Percentiles rank a stretch among this genome's conserved stretches.
Evolutionary conservation across 2,888 invertebrate species (phyloP).

Genomic region (Gymnoscelis rufifasciata): DNA sequence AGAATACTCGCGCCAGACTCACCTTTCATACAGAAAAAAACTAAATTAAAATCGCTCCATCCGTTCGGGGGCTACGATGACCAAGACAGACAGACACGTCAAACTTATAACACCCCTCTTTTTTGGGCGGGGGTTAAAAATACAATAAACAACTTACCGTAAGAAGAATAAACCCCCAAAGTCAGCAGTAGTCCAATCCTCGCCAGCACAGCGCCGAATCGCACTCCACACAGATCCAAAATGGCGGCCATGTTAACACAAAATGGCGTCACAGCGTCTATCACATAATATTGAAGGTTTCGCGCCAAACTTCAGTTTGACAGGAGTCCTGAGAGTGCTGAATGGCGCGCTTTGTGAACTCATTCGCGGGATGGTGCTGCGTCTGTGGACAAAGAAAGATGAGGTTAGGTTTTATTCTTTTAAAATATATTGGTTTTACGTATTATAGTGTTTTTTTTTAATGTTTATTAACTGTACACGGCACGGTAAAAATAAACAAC

Average conservation of each 20-base stretch:
- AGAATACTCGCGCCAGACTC: no score
- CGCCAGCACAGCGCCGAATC: conserved; percentile 45
- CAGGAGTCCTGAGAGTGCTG: conserved; percentile 35
- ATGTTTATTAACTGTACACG: no score
- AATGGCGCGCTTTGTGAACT: conserved; percentile 42
- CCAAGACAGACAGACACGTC: no score
- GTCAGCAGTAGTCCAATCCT: conserved; percentile 52
- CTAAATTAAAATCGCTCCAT: no score
- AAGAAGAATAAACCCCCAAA: conserved; percentile 63
- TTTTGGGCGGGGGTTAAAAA: no score
- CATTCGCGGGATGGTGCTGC: conserved; percentile 51
- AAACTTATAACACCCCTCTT: no score
- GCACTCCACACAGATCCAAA: conserved; percentile 47
- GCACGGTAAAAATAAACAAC: no score
- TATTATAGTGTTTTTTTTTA: no score
- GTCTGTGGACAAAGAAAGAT: conserved; percentile 42
- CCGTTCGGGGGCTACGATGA: no score
- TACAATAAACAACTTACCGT: conserved; percentile 51
- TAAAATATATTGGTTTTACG: no score
- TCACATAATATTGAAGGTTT: conserved; percentile 63
- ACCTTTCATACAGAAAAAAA: no score
- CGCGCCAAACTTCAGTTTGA: conserved; percentile 35
- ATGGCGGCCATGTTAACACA: conserved; percentile 57
- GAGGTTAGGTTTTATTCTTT: no score
- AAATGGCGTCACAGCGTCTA: conserved; percentile 51